phyloP scores from a whole-genome alignment of 2,888 invertebrate genomes.

The Exocentrus adspersus region DNA sequence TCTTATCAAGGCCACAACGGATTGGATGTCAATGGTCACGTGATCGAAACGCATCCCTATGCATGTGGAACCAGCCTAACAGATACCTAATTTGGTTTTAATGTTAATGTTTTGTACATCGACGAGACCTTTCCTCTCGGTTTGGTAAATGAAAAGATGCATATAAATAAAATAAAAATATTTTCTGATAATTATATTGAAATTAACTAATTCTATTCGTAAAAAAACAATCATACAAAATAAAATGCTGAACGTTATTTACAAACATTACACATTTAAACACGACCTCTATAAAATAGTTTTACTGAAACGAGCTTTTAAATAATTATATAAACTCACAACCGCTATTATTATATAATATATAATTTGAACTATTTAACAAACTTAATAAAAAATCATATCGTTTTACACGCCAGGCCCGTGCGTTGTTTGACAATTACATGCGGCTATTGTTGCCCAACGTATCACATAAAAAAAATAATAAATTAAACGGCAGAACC shows the following conservation, averaged over 20 bases:
- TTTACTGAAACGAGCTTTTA: conserved; percentile 7
- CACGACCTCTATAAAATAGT: conserved; percentile 3
- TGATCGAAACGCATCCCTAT: too few relatives aligned
- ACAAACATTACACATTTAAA: conserved; percentile 24
- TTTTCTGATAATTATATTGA: conserved; percentile 16
- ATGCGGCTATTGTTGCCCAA: not conserved
- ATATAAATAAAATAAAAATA: not conserved
- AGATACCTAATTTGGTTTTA: too few relatives aligned
- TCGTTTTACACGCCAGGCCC: too few relatives aligned
- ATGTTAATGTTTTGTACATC: too few relatives aligned
- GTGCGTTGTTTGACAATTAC: not conserved
- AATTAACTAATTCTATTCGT: conserved; percentile 23
- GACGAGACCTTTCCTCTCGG: too few relatives aligned
- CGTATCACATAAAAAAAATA: conserved; percentile 19
- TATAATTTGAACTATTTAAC: not conserved
- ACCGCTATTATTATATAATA: too few relatives aligned
- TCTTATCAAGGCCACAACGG: too few relatives aligned
- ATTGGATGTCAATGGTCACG: too few relatives aligned
- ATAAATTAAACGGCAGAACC: conserved; percentile 13
- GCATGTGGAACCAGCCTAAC: too few relatives aligned
- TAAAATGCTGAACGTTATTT: conserved; percentile 22
- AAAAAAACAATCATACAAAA: conserved; percentile 26
- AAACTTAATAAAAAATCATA: not conserved
- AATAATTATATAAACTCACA: conserved; percentile 7
- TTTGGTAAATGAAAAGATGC: too few relatives aligned